These are phyloP conservation scores for Labia minor DNA, from an alignment of 2,888 invertebrate species.

Conservation along the genomic window DNA sequence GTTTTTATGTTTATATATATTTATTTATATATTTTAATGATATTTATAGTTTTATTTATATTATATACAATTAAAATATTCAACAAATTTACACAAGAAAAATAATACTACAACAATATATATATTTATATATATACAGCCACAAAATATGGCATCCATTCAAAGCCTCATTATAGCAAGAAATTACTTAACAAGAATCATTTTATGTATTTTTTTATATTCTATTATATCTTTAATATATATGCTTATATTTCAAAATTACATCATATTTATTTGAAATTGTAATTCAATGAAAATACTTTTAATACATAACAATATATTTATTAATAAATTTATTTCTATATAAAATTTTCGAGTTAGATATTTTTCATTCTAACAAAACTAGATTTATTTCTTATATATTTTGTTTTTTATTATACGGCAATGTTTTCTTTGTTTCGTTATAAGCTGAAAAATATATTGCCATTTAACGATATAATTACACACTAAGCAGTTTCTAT, in stretches of 20 bases:
- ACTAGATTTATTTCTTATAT: too few relatives aligned
- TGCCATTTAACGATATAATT: background rate
- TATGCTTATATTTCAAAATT: background rate
- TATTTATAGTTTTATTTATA: background rate
- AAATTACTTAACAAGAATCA: constrained; percentile 3
- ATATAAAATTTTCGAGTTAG: background rate
- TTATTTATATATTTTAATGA: background rate
- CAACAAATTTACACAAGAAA: background rate
- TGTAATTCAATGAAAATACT: background rate
- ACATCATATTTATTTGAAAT: background rate
- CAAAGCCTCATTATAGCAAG: background rate
- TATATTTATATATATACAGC: background rate
- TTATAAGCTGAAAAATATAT: background rate
- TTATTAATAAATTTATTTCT: background rate
- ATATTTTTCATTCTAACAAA: background rate
- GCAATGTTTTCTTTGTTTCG: background rate
- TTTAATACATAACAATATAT: background rate
- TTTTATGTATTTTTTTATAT: background rate
- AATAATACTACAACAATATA: background rate
- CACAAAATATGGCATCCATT: background rate
- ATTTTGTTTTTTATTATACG: too few relatives aligned
- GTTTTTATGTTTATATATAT: background rate
- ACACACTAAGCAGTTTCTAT: background rate
- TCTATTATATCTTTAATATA: background rate
- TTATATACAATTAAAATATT: constrained; percentile 13